phyloP scores from a whole-genome alignment of 2,797 vertebrate genomes.

The Nyctibius grandis region DNA sequence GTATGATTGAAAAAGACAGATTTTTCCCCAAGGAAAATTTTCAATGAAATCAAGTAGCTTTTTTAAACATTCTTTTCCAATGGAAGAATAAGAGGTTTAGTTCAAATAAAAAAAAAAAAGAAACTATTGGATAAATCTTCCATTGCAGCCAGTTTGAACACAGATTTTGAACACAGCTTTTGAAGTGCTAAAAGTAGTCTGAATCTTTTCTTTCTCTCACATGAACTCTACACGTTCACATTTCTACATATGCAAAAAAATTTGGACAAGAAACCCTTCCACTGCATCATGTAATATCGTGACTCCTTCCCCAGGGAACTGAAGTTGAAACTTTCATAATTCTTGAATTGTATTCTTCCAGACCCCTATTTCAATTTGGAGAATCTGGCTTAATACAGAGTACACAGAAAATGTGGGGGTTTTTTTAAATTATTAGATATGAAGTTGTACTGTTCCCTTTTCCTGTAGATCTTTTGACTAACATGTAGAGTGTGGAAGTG shows the following conservation, averaged over 20 bases:
- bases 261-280: background rate
- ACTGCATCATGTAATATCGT: background rate
- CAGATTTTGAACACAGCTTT: background rate
- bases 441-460: background rate
- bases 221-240: background rate
- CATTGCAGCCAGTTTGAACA: background rate
- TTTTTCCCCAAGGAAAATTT: background rate
- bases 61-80: background rate
- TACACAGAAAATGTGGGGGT: background rate
- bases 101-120: background rate
- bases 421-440: background rate
- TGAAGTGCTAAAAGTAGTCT: background rate
- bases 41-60: background rate
- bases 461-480: background rate
- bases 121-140: background rate
- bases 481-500: fast-evolving
- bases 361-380: background rate
- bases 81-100: background rate
- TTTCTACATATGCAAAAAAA: background rate
- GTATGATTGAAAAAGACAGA: background rate
- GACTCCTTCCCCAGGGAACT: background rate
- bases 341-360: background rate
- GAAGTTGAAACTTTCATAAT: background rate
- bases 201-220: background rate
- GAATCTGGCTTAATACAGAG: background rate